Percentiles rank a stretch among this genome's conserved stretches.
Evolutionary conservation across 2,888 invertebrate species (phyloP).

Genomic region (Drosophila multiciliata): DNA sequence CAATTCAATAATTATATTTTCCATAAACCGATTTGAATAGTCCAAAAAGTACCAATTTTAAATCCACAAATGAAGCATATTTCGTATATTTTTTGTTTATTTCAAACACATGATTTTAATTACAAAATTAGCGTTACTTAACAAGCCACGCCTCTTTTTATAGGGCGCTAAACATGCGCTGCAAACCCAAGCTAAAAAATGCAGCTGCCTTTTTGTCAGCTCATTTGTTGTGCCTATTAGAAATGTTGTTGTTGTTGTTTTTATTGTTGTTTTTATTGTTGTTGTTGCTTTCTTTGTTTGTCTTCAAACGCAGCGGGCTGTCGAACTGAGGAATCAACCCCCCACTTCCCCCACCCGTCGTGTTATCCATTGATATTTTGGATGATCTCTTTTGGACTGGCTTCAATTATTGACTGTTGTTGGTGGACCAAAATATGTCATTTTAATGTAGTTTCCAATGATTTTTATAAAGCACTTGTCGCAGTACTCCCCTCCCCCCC

Average conservation of each 20-base stretch:
- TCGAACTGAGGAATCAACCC: conserved; percentile 39
- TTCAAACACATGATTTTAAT: background rate
- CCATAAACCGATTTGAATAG: background rate
- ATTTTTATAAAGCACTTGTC: conserved; percentile 59
- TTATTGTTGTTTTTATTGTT: conserved; percentile 13
- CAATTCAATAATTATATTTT: too few species aligned
- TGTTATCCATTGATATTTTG: conserved; percentile 51
- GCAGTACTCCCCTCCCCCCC: background rate
- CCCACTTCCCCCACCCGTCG: conserved; percentile 8
- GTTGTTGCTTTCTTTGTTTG: conserved; percentile 34
- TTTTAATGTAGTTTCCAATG: conserved; percentile 69
- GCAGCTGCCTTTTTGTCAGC: conserved; percentile 56
- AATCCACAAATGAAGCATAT: background rate
- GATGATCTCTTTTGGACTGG: conserved; percentile 15
- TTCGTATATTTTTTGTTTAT: background rate
- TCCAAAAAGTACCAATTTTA: background rate
- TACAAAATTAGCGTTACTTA: background rate
- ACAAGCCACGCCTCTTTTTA: background rate
- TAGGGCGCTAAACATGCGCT: background rate
- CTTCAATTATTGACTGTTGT: background rate
- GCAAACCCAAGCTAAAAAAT: background rate
- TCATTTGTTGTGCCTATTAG: conserved; percentile 52
- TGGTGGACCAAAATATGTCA: conserved; percentile 64
- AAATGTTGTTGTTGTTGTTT: conserved; percentile 12
- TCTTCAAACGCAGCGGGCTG: conserved; percentile 61